These are phyloP conservation scores for Porphyrio hochstetteri DNA, from an alignment of 2,113 vertebrate species.

Conservation along the genomic window DNA sequence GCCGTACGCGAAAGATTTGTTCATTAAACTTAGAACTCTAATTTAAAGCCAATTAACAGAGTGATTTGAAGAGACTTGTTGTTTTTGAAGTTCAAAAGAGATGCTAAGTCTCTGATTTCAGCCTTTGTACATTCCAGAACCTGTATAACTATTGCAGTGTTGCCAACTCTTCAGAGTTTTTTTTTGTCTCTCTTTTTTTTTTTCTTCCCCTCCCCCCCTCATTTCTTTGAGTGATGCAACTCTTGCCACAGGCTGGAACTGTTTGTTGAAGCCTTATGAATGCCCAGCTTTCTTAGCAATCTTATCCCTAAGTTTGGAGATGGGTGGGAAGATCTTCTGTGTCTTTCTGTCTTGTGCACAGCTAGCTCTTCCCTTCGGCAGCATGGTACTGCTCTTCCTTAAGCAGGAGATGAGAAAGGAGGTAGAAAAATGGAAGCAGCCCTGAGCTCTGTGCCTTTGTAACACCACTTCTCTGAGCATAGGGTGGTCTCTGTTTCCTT, in stretches of 20 bases:
- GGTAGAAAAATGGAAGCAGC: background rate
- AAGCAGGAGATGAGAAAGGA: background rate
- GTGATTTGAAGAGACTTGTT: constrained; percentile 71
- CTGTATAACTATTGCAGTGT: constrained; percentile 65
- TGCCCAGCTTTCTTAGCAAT: background rate
- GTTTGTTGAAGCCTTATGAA: background rate
- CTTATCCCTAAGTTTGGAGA: background rate
- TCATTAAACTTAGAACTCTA: constrained; percentile 68
- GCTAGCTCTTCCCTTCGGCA: background rate
- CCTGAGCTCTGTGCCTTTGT: background rate
- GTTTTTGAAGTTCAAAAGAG: constrained; percentile 70
- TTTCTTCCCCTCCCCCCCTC: background rate
- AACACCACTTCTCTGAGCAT: background rate
- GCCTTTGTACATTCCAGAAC: constrained; percentile 64
- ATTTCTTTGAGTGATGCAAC: background rate
- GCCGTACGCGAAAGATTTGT: constrained; percentile 34
- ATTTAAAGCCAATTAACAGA: constrained; percentile 66
- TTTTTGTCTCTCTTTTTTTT: background rate
- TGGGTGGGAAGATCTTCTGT: background rate
- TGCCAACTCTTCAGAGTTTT: constrained; percentile 28
- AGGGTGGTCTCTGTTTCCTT: background rate
- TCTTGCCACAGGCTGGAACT: background rate
- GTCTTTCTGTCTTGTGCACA: background rate
- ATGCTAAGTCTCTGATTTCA: constrained; percentile 67
- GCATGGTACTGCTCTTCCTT: background rate